phyloP scores from a whole-genome alignment of 2,888 invertebrate genomes.

The Didymodactylos carnosus region DNA sequence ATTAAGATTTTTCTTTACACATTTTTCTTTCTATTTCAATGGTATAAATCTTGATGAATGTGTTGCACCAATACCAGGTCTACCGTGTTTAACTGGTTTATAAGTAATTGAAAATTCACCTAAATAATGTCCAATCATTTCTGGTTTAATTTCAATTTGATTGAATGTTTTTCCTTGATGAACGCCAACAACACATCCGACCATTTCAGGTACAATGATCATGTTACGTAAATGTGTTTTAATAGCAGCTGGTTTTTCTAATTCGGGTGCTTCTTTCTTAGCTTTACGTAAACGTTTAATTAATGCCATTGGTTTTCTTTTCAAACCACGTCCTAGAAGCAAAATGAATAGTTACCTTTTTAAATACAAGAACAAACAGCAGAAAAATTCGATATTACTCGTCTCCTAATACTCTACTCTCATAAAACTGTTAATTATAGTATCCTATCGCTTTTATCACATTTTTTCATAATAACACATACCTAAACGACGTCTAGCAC shows the following conservation, averaged over 20 bases:
- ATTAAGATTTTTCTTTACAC: no score
- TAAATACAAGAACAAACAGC: no score
- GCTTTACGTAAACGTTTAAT: constrained; percentile 78
- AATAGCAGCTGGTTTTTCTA: constrained; percentile 84
- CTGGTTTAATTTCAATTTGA: constrained; percentile 59
- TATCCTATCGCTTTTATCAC: no score
- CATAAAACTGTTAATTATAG: no score
- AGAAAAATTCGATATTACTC: no score
- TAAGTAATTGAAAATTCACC: constrained; percentile 87
- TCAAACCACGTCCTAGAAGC: constrained; percentile 66
- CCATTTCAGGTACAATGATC: constrained; percentile 99
- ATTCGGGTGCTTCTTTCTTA: constrained; percentile 54
- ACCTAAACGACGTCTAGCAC: constrained; percentile 67
- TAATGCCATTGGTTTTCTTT: constrained; percentile 73
- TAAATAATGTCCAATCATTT: constrained; percentile 90
- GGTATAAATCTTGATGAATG: constrained; percentile 93
- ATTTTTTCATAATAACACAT: no score
- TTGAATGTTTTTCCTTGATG: constrained; percentile 96
- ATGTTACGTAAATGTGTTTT: constrained; percentile 96
- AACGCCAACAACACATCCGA: constrained; percentile 91
- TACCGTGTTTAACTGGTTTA: constrained; percentile 89
- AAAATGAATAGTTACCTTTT: no score
- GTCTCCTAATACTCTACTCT: no score
- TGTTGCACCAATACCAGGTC: constrained; percentile 92
- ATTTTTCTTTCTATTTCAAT: constrained; percentile 53